phyloP scores from a whole-genome alignment of 2,888 invertebrate species.

The Calephelis perditalis region DNA sequence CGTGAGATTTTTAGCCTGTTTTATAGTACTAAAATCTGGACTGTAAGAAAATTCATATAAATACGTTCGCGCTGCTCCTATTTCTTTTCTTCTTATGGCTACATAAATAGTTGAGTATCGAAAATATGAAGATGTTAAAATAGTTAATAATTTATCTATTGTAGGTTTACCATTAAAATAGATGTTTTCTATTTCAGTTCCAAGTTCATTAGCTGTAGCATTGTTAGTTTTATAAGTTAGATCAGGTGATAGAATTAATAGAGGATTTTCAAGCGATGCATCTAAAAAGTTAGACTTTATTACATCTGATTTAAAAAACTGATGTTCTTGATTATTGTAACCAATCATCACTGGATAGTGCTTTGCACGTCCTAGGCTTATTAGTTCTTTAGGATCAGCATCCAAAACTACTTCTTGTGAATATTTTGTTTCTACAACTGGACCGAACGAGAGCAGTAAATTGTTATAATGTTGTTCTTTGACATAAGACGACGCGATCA shows the following conservation, averaged over 20 bases:
- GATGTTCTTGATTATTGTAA: too few relatives aligned
- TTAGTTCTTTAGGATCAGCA: too few relatives aligned
- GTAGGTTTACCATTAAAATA: conserved; percentile 45
- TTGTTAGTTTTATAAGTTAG: conserved; percentile 38
- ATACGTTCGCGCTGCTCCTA: conserved; percentile 57
- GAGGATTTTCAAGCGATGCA: conserved; percentile 37
- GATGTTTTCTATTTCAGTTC: conserved; percentile 35
- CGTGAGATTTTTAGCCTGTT: conserved; percentile 47
- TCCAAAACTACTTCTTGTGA: conserved; percentile 34
- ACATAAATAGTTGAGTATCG: conserved; percentile 51
- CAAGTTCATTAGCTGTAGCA: conserved; percentile 32
- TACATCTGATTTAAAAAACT: too few relatives aligned
- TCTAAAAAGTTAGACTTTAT: conserved; percentile 32
- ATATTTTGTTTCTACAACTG: conserved; percentile 53
- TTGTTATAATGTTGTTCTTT: conserved; percentile 41
- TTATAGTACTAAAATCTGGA: conserved; percentile 64
- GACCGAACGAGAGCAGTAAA: conserved; percentile 42
- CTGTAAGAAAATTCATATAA: conserved; percentile 75
- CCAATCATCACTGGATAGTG: too few relatives aligned
- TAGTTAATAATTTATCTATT: conserved; percentile 43
- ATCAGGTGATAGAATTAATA: conserved; percentile 39
- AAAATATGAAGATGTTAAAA: conserved; percentile 48
- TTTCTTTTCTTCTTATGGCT: conserved; percentile 36
- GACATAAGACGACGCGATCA: conserved; percentile 43
- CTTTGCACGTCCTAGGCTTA: too few relatives aligned